Evolutionary conservation across 1,140 invertebrate genomes (phyloP).

Genomic region (Hyles euphorbiae): DNA sequence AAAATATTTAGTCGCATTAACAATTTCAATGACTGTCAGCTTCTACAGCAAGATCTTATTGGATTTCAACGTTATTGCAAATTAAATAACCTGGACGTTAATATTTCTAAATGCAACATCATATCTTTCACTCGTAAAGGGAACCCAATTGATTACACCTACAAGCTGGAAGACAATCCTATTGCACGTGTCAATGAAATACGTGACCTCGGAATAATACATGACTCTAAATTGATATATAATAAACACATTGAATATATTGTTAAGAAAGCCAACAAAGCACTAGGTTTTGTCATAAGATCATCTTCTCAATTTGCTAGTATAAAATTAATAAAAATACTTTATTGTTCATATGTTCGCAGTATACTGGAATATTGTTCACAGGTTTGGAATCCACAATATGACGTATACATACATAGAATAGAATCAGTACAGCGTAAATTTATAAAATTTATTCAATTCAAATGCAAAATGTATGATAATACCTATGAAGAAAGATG

Average conservation of each 20-base stretch:
- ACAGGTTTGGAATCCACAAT: conserved; percentile 8
- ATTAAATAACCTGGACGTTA: conserved; percentile 18
- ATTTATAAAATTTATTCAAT: conserved; percentile 15
- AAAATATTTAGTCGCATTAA: conserved; percentile 24
- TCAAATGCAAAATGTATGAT: conserved; percentile 9
- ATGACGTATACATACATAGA: conserved; percentile 7
- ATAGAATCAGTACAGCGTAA: conserved; percentile 13
- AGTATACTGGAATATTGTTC: conserved; percentile 8
- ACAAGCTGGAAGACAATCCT: not conserved
- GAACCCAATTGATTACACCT: not conserved
- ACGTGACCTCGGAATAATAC: conserved; percentile 3
- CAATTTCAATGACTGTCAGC: conserved; percentile 7
- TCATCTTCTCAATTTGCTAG: conserved; percentile 3
- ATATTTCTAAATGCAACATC: conserved; percentile 6
- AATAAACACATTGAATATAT: conserved; percentile 7
- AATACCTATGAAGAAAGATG: conserved; percentile 14
- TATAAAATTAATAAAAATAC: conserved; percentile 7
- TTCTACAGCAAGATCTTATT: conserved; percentile 12
- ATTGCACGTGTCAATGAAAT: not conserved
- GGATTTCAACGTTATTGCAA: conserved; percentile 20
- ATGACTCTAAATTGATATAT: conserved; percentile 8
- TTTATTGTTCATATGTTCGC: conserved; percentile 8
- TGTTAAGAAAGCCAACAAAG: conserved; percentile 5
- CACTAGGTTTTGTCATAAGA: conserved; percentile 3
- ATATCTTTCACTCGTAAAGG: conserved; percentile 16